Evolutionary conservation across 2,113 vertebrate genomes (phyloP).

Genomic region (Eupsittula cactorum): DNA sequence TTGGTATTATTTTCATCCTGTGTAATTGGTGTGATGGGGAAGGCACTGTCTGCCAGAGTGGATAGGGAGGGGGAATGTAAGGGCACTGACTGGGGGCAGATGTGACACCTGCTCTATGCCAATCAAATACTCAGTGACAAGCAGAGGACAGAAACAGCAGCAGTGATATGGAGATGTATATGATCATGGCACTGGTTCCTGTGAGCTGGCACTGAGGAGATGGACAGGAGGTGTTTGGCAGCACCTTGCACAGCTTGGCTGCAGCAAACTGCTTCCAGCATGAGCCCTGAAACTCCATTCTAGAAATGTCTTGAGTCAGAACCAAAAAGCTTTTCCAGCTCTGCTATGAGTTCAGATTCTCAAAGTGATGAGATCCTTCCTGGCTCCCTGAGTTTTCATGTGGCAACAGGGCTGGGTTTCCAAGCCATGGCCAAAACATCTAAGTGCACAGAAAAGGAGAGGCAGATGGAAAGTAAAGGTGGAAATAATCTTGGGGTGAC

Average conservation of each 20-base stretch:
- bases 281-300: not conserved
- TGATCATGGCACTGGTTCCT: fast-evolving
- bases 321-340: not conserved
- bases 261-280: not conserved
- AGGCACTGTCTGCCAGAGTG: not conserved
- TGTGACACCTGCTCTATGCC: not conserved
- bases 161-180: not conserved
- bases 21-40: not conserved
- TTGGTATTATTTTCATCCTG: not conserved
- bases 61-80: not conserved
- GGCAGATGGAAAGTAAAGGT: not conserved
- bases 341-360: not conserved
- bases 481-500: not conserved
- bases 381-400: not conserved
- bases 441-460: not conserved
- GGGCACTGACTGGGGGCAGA: not conserved
- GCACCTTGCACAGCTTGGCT: not conserved
- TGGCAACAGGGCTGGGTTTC: not conserved
- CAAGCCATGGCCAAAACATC: not conserved
- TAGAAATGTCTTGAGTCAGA: not conserved
- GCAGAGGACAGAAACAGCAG: not conserved
- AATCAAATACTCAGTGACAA: not conserved
- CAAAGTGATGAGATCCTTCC: not conserved
- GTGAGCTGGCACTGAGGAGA: not conserved
- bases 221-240: not conserved